A percentile compares a stretch with the other conserved stretches of the same genome.
phyloP scores from a whole-genome alignment of 2,113 vertebrate genomes.

The Tachysurus vachellii region DNA sequence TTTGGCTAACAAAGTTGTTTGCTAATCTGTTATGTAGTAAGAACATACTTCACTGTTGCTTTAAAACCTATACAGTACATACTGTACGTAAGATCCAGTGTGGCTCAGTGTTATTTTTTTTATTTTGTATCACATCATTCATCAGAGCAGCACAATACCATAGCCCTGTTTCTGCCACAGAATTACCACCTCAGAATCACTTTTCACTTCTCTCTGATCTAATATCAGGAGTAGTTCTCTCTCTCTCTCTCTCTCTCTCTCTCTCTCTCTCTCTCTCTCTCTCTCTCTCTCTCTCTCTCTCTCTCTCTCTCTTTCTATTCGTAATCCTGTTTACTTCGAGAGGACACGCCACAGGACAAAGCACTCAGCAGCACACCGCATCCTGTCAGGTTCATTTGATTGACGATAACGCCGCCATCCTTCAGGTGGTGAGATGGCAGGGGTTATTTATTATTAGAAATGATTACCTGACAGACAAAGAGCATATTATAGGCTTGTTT shows the following conservation, averaged over 20 bases:
- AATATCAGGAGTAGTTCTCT: conserved; percentile 6
- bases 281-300: neutral
- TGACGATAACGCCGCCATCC: conserved; percentile 7
- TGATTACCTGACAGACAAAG: neutral
- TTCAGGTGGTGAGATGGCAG: neutral
- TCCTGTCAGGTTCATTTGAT: conserved; percentile 2
- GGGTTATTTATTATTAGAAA: conserved; percentile 1
- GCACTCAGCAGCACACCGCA: conserved; percentile 8
- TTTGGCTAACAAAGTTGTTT: neutral
- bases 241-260: neutral
- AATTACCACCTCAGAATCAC: conserved; percentile 9
- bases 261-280: neutral
- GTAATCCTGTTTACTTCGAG: conserved; percentile 35
- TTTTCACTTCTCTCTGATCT: conserved; percentile 28
- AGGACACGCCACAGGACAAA: conserved; percentile 32
- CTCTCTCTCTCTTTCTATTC: neutral
- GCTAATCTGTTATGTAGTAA: neutral
- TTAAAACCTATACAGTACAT: neutral
- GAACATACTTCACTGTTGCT: neutral
- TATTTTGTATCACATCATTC: neutral
- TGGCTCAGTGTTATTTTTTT: neutral
- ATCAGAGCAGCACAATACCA: conserved; percentile 1
- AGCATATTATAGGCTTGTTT: neutral
- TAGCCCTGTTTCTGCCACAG: neutral
- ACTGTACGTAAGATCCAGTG: neutral